Evolutionary conservation across 2,888 invertebrate species (phyloP), one percentile per base, ranked within the genome.

Genomic region (Drosophila lacicola): DNA sequence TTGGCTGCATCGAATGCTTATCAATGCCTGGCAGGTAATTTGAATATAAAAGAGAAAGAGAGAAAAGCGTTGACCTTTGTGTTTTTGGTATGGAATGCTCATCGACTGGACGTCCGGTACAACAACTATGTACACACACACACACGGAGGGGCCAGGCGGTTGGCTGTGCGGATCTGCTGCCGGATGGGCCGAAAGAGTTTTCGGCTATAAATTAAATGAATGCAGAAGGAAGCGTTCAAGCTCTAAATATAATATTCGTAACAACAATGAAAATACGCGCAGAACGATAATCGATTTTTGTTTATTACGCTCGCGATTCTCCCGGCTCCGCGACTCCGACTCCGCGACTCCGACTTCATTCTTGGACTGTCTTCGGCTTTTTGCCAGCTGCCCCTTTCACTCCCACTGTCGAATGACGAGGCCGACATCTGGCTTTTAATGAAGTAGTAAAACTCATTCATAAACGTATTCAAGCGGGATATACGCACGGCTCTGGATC

Each of bases 401-500:
- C 70, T 58, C 70, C 67, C 78, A 77, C 74, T 69, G 78, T 49
- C 69, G 17, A 17, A 69, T 70, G 67, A 60, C 65, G 70, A 50
- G 69, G 69, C 80, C 65, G 70, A 77, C 74, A 79, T 70, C 70
- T 77, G 73, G 68, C 56, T 89, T 91, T 92, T 91, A 92, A 92
- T 91, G 91, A 92, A 92, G 92, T 92, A 92, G 92, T 92, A 92
- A 92, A 92, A 91, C 90, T 90, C 92, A 92, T 92, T 92, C 92
- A 92, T 91, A 92, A 92, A 92, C 86, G 80, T 82, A 85, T 83
- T 88, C 90, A 90, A 77, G 68, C 73, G 56, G 77, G 74, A 75
- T 58, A 61, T 67, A 69, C 66, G 62, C 65, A 64, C 65, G 66
- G n/a, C 58, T 68, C 45, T 60, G 67, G 51, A 62, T 76, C 58